Evolutionary conservation across 2,113 vertebrate genomes (phyloP).

Genomic region (Willisornis vidua): DNA sequence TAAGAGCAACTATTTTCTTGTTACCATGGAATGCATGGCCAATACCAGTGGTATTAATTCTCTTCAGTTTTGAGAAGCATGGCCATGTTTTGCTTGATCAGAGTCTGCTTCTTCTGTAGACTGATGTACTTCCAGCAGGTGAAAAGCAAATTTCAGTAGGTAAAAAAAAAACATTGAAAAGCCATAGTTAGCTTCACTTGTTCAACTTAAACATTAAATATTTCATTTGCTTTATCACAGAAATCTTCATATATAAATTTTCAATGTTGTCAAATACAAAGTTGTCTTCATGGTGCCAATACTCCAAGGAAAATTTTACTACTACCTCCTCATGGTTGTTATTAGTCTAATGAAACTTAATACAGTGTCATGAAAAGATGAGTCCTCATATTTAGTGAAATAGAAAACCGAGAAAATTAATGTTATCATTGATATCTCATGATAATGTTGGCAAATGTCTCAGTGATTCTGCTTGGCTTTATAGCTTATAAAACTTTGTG

Average conservation of each 20-base stretch:
- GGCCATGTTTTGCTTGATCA: not conserved
- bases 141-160: not conserved
- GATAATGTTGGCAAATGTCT: not conserved
- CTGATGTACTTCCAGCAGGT: not conserved
- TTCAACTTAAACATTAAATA: slow-evolving; percentile 1
- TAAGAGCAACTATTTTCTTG: not conserved
- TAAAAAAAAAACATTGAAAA: not conserved
- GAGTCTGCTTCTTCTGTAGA: not conserved
- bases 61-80: not conserved
- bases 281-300: not conserved
- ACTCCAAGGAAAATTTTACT: not conserved
- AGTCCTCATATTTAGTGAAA: not conserved
- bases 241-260: not conserved
- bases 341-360: not conserved
- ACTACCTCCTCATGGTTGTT: not conserved
- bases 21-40: not conserved
- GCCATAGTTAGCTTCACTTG: not conserved
- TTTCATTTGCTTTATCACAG: not conserved
- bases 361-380: not conserved
- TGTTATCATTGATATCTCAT: not conserved
- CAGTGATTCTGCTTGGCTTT: not conserved
- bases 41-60: not conserved
- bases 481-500: not conserved
- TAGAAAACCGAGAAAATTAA: not conserved
- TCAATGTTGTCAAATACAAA: not conserved